Base-by-base conservation (phyloP, 2,113 vertebrate species). In the Chelonoidis abingdonii region DNA sequence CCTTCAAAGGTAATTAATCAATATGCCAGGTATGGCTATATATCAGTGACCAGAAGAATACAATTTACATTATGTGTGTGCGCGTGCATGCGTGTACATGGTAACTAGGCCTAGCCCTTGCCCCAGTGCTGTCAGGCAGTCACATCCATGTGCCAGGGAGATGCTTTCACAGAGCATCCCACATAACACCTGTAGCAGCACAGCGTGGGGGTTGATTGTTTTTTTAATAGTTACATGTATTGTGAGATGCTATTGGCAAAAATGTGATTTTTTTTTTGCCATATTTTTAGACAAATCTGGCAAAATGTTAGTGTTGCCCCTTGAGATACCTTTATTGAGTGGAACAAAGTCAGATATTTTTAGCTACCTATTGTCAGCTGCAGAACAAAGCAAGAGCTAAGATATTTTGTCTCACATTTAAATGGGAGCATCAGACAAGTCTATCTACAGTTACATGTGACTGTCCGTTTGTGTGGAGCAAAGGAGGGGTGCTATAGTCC, bases 281-380 rank as follows among this genome's bases (percentile, higher is more conserved):
- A 94, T 0, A 3, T 96, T 95, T 87, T 90, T 83, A 87, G 92
- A 49, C 27, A 22, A 93, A 94, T 97, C 85, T 97, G 96, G 97
- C 97, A 96, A 97, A 97, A 27, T 69, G 24, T 91, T 95, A 98
- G 96, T 86, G 88, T 97, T 96, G 96, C 92, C 95, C 94, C 93
- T 96, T 91, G 95, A 97, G 95, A 97, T 92, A 97, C 92, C 57
- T 97, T 97, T 96, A 97, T 88, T 97, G 95, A 97, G 93, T 96
- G 97, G 97, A 98, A 98, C 95, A 97, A 97, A 97, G 96, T 94
- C 52, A 2, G 97, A 92, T 98, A 98, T 98, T 98, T 98, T 98
- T 98, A 98, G 97, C 97, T 98, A 97, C 97, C 97, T 97, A 97
- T 97, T 98, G 97, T 97, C 97, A 98, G 95, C 95, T 94, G 95